A percentile compares a stretch with the other conserved stretches of the same genome.
These are phyloP conservation scores for Glandiceps talaboti DNA, from an alignment of 53 echinoderm and acorn worm species.

Conservation along the genomic window DNA sequence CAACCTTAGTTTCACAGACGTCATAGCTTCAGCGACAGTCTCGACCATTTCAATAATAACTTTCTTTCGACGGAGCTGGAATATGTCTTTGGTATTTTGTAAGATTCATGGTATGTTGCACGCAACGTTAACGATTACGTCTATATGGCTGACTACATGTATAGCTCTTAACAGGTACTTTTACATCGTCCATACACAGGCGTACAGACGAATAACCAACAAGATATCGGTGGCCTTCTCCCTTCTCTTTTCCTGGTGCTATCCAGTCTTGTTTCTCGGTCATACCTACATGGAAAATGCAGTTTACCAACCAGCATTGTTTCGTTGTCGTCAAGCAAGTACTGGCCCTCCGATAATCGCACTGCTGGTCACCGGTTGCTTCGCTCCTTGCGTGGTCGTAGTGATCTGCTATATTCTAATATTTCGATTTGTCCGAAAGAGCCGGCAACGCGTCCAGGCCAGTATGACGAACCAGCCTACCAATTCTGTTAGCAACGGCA, in stretches of 20 bases:
- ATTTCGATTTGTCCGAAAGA: not conserved
- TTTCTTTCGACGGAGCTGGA: not conserved
- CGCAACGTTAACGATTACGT: not conserved
- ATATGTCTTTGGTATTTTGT: not conserved
- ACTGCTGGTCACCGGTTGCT: not conserved
- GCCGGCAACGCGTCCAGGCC: not conserved
- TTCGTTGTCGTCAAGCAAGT: not conserved
- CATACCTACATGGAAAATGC: not conserved
- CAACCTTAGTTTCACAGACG: not conserved
- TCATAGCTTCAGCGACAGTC: not conserved
- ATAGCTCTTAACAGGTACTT: not conserved
- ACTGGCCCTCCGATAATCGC: too few relatives aligned
- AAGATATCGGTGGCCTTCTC: not conserved
- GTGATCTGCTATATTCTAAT: not conserved
- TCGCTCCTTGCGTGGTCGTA: not conserved
- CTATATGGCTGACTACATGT: not conserved
- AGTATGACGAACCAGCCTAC: not conserved
- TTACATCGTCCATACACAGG: not conserved
- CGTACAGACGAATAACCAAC: not conserved
- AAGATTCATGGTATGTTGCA: not conserved
- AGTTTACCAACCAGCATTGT: not conserved
- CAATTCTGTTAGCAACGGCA: not conserved
- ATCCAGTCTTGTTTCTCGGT: not conserved
- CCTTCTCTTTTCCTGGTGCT: not conserved
- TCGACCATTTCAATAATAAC: not conserved